Conservation (phyloP, 2,888 invertebrate genomes). For the Andricus quercusramuli region DNA sequence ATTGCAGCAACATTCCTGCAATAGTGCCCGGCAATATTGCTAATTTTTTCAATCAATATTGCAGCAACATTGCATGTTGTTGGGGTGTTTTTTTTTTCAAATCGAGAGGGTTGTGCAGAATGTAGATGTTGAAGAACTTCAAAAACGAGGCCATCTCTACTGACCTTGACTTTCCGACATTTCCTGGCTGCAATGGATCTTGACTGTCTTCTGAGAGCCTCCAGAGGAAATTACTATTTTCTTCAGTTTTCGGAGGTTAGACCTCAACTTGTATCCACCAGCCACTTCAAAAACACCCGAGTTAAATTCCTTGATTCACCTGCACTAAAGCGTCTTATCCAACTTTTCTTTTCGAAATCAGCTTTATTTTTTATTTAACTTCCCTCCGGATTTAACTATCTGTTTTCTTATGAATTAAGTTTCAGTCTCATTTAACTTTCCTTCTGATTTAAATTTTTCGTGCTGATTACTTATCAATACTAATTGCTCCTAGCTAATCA, state of each 20-base stretch:
- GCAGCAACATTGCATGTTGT: too few relatives aligned
- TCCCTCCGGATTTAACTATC: not conserved
- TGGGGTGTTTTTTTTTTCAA: not conserved
- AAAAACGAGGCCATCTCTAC: conserved; percentile 57
- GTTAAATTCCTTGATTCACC: conserved; percentile 80
- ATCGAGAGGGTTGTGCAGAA: not conserved
- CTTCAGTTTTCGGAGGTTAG: conserved; percentile 80
- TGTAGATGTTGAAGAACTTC: not conserved
- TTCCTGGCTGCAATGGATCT: conserved; percentile 91
- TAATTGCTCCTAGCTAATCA: not conserved
- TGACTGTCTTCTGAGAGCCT: conserved; percentile 91
- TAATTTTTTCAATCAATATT: too few relatives aligned
- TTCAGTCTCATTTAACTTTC: not conserved
- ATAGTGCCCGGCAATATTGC: too few relatives aligned
- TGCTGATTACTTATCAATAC: not conserved
- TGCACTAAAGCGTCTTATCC: conserved; percentile 63
- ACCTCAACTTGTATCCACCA: conserved; percentile 75
- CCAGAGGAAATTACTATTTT: conserved; percentile 81
- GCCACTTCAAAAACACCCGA: conserved; percentile 59
- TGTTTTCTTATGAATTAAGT: not conserved
- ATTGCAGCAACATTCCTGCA: too few relatives aligned
- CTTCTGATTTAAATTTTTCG: not conserved
- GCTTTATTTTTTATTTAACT: not conserved
- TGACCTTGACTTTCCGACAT: conserved; percentile 90
- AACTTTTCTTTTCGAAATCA: not conserved